Percentiles rank a stretch among this genome's conserved stretches.
These are phyloP conservation scores for Drosophila cognata DNA, from an alignment of 2,888 invertebrate genomes.

Conservation along the genomic window DNA sequence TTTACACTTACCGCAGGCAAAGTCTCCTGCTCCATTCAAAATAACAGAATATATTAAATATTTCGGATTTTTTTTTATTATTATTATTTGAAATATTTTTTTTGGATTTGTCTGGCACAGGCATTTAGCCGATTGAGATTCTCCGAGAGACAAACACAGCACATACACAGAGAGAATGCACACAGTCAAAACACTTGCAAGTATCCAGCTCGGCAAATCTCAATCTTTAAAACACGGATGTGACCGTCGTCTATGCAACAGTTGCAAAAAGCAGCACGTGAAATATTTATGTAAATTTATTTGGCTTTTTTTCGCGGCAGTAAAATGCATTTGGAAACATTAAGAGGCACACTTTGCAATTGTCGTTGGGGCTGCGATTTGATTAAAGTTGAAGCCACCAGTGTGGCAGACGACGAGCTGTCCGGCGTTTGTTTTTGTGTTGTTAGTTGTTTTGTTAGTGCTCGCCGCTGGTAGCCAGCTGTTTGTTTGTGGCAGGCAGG, in stretches of 20 bases:
- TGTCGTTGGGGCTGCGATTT: conserved; percentile 75
- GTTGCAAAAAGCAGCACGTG: conserved; percentile 70
- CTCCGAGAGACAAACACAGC: conserved; percentile 17
- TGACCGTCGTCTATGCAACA: conserved; percentile 56
- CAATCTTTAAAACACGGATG: conserved; percentile 71
- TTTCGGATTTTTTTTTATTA: conserved; percentile 10
- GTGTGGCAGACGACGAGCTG: conserved; percentile 64
- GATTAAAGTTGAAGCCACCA: conserved; percentile 66
- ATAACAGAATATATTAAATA: conserved; percentile 35
- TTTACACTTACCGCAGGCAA: conserved; percentile 45
- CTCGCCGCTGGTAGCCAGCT: conserved; percentile 34
- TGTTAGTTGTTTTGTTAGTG: conserved; percentile 28
- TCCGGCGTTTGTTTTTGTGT: conserved; percentile 61
- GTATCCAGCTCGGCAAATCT: conserved; percentile 55
- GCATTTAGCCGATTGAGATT: conserved; percentile 30
- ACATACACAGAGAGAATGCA: conserved; percentile 16
- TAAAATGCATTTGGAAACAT: conserved; percentile 76
- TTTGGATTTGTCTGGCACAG: conserved; percentile 42
- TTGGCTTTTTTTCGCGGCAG: conserved; percentile 66
- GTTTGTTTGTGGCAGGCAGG: conserved; percentile 71
- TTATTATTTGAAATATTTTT: conserved; percentile 30
- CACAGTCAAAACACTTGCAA: conserved; percentile 45
- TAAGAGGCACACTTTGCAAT: conserved; percentile 80
- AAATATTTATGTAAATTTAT: conserved; percentile 80
- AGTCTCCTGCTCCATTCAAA: conserved; percentile 27